These are phyloP conservation scores for Agriopis leucophaearia DNA, from an alignment of 2,888 invertebrate genomes.

Conservation along the genomic window DNA sequence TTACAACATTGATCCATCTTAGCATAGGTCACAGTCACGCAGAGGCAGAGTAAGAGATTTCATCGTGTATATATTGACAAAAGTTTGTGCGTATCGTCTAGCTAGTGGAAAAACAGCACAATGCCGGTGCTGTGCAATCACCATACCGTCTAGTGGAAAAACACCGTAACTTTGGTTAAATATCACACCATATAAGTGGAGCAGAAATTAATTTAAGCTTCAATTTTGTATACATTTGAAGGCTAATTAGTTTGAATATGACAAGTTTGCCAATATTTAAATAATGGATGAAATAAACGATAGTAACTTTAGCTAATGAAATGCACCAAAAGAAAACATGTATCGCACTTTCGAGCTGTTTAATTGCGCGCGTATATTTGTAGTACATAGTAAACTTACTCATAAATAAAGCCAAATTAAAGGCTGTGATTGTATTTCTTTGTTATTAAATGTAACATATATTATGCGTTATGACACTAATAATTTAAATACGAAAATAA, in stretches of 20 bases:
- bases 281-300: background rate
- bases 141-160: no score
- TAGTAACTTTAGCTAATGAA: background rate
- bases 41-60: no score
- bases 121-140: no score
- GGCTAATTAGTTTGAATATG: slow-evolving; percentile 2
- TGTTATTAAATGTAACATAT: slow-evolving; percentile 5
- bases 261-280: background rate
- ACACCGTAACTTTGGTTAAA: no score
- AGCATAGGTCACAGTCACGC: no score
- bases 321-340: background rate
- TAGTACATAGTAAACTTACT: background rate
- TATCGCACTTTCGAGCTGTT: no score
- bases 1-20: no score
- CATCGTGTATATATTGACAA: no score
- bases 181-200: no score
- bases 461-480: background rate
- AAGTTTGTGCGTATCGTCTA: no score
- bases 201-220: background rate
- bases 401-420: slow-evolving; percentile 39
- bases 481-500: no score
- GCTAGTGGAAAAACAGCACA: no score
- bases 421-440: slow-evolving; percentile 42
- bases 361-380: background rate
- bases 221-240: background rate